phyloP scores from a whole-genome alignment of 2,888 invertebrate genomes.

The Cremastinae sp. region DNA sequence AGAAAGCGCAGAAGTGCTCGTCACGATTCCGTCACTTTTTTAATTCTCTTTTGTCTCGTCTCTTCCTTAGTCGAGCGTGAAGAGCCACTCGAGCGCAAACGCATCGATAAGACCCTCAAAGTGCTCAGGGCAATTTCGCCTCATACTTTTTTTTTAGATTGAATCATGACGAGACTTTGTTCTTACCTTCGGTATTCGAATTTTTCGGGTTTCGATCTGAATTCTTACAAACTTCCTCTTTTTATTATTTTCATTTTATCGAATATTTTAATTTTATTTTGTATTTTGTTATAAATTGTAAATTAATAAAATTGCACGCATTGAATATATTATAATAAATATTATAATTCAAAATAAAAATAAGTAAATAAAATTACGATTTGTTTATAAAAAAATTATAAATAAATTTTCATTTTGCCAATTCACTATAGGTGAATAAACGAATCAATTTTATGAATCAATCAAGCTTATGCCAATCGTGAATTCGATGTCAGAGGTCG shows the following conservation, averaged over 20 bases:
- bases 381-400: no score
- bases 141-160: not conserved
- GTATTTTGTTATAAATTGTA: no score
- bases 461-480: slow-evolving; percentile 9
- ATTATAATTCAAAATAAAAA: no score
- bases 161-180: slow-evolving; percentile 1
- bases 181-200: no score
- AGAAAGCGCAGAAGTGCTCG: slow-evolving; percentile 47
- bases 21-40: slow-evolving; percentile 11
- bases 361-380: no score
- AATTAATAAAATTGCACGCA: no score
- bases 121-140: slow-evolving; percentile 21
- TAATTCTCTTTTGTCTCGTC: not conserved
- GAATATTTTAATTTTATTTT: no score
- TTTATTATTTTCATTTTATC: no score
- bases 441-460: no score
- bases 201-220: no score
- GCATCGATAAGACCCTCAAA: slow-evolving; percentile 28
- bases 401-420: not conserved
- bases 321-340: no score
- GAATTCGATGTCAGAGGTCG: slow-evolving; percentile 33
- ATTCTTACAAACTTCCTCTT: no score
- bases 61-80: slow-evolving; percentile 12
- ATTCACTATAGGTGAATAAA: not conserved
- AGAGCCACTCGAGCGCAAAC: slow-evolving; percentile 21